Percentiles rank a stretch among this genome's conserved stretches.
phyloP scores from a whole-genome alignment of 2,888 invertebrate genomes.

The Andrena fulva region DNA sequence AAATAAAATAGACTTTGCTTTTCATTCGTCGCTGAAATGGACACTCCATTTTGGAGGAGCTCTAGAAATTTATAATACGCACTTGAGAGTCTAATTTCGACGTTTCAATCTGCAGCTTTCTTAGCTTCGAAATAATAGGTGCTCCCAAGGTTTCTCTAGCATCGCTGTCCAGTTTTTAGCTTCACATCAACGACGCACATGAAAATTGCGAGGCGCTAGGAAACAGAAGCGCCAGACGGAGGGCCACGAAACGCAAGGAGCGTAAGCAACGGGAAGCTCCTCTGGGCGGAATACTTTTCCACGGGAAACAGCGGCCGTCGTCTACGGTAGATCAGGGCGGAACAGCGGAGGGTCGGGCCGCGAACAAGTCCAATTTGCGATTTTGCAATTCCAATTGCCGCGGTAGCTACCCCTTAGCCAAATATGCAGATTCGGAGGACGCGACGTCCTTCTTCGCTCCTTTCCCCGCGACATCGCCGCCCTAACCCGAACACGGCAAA shows the following conservation, averaged over 20 bases:
- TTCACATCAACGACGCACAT: background rate
- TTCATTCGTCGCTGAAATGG: background rate
- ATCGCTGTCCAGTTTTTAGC: too few species aligned
- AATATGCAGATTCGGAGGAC: slow-evolving; percentile 81
- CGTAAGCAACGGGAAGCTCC: slow-evolving; percentile 28
- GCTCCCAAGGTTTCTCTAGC: too few species aligned
- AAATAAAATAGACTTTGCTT: background rate
- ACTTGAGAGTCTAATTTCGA: too few species aligned
- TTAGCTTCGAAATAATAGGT: too few species aligned
- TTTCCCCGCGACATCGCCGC: slow-evolving; percentile 53
- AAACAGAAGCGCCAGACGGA: background rate
- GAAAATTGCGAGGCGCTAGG: slow-evolving; percentile 28
- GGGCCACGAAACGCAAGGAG: background rate
- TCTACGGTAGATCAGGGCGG: slow-evolving; percentile 29
- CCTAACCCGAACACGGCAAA: slow-evolving; percentile 57
- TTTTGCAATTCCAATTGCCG: slow-evolving; percentile 85
- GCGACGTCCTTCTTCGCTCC: slow-evolving; percentile 68
- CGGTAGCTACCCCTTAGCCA: slow-evolving; percentile 79
- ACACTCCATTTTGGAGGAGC: background rate
- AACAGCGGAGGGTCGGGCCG: slow-evolving; percentile 62
- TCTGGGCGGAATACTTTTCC: slow-evolving; percentile 70
- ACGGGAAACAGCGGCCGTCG: slow-evolving; percentile 43
- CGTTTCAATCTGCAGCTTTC: too few species aligned
- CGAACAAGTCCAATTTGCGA: slow-evolving; percentile 84
- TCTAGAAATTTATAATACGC: too few species aligned